These are phyloP conservation scores for Ceyx cyanopectus DNA, from an alignment of 2,113 vertebrate species.

Conservation along the genomic window DNA sequence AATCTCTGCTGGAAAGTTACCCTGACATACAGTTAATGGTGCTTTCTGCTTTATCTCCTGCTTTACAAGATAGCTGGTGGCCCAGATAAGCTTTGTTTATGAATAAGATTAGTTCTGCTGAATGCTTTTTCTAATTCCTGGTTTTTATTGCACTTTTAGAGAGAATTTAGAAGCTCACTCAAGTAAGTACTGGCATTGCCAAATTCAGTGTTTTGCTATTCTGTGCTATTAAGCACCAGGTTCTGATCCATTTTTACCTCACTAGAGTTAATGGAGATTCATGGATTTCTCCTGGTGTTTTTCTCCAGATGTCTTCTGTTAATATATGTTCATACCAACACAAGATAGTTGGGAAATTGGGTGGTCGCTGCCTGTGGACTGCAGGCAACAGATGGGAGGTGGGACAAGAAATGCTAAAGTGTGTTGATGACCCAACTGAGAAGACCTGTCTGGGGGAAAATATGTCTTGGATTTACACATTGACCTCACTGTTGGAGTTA, in stretches of 20 bases:
- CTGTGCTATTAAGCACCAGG: not conserved
- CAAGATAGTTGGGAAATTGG: not conserved
- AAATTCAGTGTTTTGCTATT: not conserved
- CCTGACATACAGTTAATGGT: not conserved
- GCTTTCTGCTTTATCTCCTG: not conserved
- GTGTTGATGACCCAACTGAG: not conserved
- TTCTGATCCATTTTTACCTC: not conserved
- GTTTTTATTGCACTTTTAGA: constrained; percentile 45
- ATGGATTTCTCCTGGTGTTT: not conserved
- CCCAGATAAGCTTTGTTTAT: not conserved
- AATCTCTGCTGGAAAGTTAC: not conserved
- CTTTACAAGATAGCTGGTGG: not conserved
- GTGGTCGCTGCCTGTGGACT: not conserved
- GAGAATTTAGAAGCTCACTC: not conserved
- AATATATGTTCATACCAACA: not conserved
- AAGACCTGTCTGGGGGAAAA: not conserved
- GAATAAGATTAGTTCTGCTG: not conserved
- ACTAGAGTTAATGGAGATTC: not conserved
- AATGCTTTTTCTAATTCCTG: constrained; percentile 20
- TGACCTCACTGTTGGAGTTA: not conserved
- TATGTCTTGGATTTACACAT: not conserved
- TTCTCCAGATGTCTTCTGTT: not conserved
- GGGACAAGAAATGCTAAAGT: not conserved
- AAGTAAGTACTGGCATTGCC: constrained; percentile 47
- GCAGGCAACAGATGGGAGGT: not conserved